Evolutionary conservation across 2,888 invertebrate genomes (phyloP).

Genomic region (Drosophila koepferae): DNA sequence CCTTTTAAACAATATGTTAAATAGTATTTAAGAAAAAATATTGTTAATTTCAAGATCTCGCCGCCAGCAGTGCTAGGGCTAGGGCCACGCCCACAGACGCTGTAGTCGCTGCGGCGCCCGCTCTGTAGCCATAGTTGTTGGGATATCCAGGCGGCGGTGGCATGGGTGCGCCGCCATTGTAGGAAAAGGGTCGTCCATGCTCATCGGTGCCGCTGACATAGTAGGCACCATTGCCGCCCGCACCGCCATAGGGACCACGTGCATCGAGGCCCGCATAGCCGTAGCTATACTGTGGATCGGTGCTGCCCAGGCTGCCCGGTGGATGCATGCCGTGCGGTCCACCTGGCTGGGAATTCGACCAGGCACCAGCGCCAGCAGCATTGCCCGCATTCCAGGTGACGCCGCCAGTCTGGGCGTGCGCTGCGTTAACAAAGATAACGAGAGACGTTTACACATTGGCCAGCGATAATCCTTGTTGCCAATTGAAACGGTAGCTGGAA

Average conservation of each 20-base stretch:
- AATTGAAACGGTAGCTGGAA: background rate
- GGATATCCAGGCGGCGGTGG: constrained; percentile 47
- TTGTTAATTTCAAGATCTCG: constrained; percentile 15
- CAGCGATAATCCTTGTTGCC: constrained; percentile 47
- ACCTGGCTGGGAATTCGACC: constrained; percentile 65
- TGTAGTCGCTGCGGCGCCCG: background rate
- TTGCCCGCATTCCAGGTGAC: constrained; percentile 56
- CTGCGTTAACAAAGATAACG: constrained; percentile 23
- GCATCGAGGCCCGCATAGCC: constrained; percentile 68
- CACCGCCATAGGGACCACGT: constrained; percentile 67
- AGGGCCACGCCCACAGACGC: constrained; percentile 40
- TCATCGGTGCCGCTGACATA: constrained; percentile 73
- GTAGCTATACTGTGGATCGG: constrained; percentile 68
- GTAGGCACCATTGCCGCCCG: constrained; percentile 69
- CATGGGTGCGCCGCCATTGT: constrained; percentile 51
- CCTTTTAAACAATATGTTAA: background rate
- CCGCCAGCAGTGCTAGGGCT: constrained; percentile 27
- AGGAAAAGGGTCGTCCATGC: constrained; percentile 71
- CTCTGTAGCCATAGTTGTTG: constrained; percentile 43
- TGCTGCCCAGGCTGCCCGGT: constrained; percentile 54
- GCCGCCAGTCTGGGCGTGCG: constrained; percentile 49
- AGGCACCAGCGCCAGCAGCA: constrained; percentile 58
- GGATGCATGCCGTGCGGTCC: constrained; percentile 58
- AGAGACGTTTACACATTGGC: background rate
- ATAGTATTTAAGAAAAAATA: too few relatives aligned